Evolutionary conservation across 2,113 vertebrate genomes (phyloP), one percentile per base, ranked within the genome.

Genomic region (Macquaria australasica): DNA sequence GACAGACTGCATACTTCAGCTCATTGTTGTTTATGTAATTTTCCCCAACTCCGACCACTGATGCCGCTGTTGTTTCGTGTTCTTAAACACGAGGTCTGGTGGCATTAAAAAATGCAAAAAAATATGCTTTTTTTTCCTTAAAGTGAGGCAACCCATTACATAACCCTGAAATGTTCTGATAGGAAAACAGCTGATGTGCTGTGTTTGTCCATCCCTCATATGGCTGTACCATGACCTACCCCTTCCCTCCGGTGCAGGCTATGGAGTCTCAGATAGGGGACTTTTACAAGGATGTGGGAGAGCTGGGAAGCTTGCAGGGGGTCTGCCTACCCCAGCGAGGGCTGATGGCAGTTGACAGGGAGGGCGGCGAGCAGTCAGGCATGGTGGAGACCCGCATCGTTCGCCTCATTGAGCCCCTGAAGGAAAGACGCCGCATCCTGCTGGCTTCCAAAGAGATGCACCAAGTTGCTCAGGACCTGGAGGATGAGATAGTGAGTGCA

Each of bases 361-460:
- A 96, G 76, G 95, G 90, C 31, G 95, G 95, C 0, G 93, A 96
- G 87, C 96, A 96, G 1, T 91, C 92, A 18, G 93, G 92, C 0
- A 92, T 96, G 87, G 95, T 96, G 4, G 95, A 96, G 85, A 97
- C 95, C 6, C 94, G 97, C 78, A 98, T 99, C 55, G 90, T 93
- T 56, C 96, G 95, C 80, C 94, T 99, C 82, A 97, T 95, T 62
- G 96, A 96, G 41, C 98, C 98, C 4, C 91, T 99, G 90, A 91
- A 96, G 88, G 96, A 97, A 74, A 95, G 98, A 70, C 96, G 96
- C 69, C 95, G 83, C 81, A 96, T 96, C 88, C 95, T 98, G 83
- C 95, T 97, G 82, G 97, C 97, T 58, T 98, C 97, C 43, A 97
- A 97, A 25, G 97, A 99, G 89, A 96, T 96, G 93, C 97, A 98